Evolutionary conservation across 2,888 invertebrate species (phyloP).

Genomic region (Drosophila kambysellisi): DNA sequence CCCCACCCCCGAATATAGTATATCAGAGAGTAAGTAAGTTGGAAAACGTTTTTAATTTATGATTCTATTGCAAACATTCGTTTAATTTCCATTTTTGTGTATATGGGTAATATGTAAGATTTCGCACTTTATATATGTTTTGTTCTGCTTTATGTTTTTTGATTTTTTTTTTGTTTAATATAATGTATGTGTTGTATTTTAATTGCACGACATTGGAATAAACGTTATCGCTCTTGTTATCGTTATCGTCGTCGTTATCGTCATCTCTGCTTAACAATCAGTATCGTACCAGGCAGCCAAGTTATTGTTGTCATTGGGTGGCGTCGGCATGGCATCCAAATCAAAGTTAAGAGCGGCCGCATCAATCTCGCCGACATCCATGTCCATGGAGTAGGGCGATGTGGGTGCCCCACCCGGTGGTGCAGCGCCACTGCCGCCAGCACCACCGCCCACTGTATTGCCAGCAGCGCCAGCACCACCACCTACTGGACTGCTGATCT

Average conservation of each 20-base stretch:
- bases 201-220: slow-evolving; percentile 48
- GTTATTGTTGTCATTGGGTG: slow-evolving; percentile 95
- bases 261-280: slow-evolving; percentile 89
- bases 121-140: slow-evolving; percentile 41
- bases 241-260: slow-evolving; percentile 17
- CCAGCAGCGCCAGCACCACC: slow-evolving; percentile 70
- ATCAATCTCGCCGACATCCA: slow-evolving; percentile 93
- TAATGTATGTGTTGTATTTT: slow-evolving; percentile 53
- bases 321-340: slow-evolving; percentile 90
- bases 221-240: slow-evolving; percentile 7
- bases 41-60: slow-evolving; percentile 48
- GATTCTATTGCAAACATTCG: slow-evolving; percentile 79
- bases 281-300: slow-evolving; percentile 99
- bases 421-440: slow-evolving; percentile 61
- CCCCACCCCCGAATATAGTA: neutral
- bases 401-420: slow-evolving; percentile 85
- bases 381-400: slow-evolving; percentile 92
- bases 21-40: slow-evolving; percentile 10
- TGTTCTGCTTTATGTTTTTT: slow-evolving; percentile 31
- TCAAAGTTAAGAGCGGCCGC: slow-evolving; percentile 92
- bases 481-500: slow-evolving; percentile 89
- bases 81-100: slow-evolving; percentile 71
- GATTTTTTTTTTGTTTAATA: slow-evolving; percentile 39
- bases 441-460: slow-evolving; percentile 71
- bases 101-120: slow-evolving; percentile 71